Percentiles rank a stretch among this genome's conserved stretches.
Evolutionary conservation across 2,888 invertebrate genomes (phyloP).

Genomic region (Thymelicus sylvestris): DNA sequence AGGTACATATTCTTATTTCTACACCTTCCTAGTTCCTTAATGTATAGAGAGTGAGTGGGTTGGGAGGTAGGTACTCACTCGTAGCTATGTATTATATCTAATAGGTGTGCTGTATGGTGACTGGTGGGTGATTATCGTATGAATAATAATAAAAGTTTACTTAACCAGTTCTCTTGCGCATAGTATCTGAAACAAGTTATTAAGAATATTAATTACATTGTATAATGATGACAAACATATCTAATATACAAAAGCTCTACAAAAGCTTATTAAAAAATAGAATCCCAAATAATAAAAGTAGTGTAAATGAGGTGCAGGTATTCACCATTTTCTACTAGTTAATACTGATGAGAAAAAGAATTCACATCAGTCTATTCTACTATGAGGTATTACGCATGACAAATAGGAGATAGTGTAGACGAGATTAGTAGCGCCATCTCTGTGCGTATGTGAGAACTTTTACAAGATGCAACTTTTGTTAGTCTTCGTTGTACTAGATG

Average conservation of each 20-base stretch:
- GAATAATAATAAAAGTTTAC: conserved; percentile 52
- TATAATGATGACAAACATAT: not conserved
- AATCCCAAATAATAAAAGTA: not conserved
- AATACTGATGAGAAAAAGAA: too few species aligned
- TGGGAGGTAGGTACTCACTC: too few species aligned
- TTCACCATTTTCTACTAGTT: too few species aligned
- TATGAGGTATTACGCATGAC: too few species aligned
- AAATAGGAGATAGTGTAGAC: not conserved
- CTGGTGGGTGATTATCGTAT: not conserved
- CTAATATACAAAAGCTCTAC: not conserved
- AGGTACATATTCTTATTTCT: too few species aligned
- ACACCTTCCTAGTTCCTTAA: too few species aligned
- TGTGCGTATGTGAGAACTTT: conserved; percentile 47
- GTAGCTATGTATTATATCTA: too few species aligned
- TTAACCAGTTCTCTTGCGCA: conserved; percentile 82
- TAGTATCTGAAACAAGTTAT: conserved; percentile 83
- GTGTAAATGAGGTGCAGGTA: too few species aligned
- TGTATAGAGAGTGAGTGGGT: too few species aligned
- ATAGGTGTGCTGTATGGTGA: too few species aligned
- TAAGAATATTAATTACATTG: conserved; percentile 57
- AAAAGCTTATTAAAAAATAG: not conserved
- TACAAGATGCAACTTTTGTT: conserved; percentile 40
- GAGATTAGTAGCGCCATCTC: conserved; percentile 64
- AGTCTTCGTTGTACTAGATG: conserved; percentile 49
- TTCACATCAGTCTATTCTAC: too few species aligned